Conservation (phyloP, 2,888 invertebrate genomes). For the Tetragnatha montana region DNA sequence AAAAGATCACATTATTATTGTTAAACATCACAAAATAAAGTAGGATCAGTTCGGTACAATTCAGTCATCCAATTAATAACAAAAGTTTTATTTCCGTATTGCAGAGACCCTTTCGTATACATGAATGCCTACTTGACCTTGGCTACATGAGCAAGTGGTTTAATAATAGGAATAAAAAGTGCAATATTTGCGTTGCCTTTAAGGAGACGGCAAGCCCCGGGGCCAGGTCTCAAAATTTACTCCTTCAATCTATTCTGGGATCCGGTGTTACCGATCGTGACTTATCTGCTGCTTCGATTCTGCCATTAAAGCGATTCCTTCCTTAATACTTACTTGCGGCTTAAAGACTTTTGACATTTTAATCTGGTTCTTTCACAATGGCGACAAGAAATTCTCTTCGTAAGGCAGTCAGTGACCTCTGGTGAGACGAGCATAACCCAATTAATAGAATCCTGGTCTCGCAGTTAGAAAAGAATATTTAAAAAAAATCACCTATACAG, state of each 20-base stretch:
- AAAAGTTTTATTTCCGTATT: neutral
- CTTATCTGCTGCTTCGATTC: constrained; percentile 21
- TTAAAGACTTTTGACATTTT: neutral
- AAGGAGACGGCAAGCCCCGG: neutral
- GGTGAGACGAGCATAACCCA: too few species aligned
- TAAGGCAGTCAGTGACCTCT: too few species aligned
- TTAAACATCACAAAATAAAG: too few species aligned
- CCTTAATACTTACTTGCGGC: neutral
- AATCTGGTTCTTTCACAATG: neutral
- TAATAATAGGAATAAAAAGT: neutral
- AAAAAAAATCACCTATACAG: too few species aligned
- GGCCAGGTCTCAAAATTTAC: neutral
- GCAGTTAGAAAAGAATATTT: too few species aligned
- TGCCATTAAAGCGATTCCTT: neutral
- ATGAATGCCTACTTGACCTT: neutral
- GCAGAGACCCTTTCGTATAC: neutral
- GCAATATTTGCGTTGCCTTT: neutral
- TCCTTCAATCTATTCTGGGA: constrained; percentile 13
- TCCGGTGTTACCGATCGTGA: constrained; percentile 9
- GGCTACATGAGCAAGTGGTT: neutral
- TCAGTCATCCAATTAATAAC: too few species aligned
- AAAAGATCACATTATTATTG: too few species aligned
- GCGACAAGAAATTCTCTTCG: neutral
- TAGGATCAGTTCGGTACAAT: too few species aligned
- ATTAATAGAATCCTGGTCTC: too few species aligned